Conservation (phyloP, 2,888 invertebrate genomes). For the Gymnocheta viridis region DNA sequence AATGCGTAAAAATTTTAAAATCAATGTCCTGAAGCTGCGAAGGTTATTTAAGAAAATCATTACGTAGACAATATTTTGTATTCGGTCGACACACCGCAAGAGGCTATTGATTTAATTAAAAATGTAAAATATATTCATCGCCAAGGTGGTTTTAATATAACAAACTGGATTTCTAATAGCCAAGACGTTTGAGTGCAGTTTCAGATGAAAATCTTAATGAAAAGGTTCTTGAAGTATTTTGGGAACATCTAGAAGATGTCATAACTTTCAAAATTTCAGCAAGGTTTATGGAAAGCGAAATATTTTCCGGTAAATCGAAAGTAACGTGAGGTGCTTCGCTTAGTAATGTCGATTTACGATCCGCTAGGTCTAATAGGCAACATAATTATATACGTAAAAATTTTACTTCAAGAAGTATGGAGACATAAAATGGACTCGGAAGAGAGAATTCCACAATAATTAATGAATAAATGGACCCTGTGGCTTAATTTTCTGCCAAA, state of each 20-base stretch:
- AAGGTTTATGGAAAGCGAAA: constrained; percentile 3
- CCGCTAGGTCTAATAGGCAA: constrained; percentile 36
- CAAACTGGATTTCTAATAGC: constrained; percentile 49
- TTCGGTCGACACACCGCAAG: constrained; percentile 36
- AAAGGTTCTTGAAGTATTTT: constrained; percentile 61
- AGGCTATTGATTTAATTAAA: constrained; percentile 27
- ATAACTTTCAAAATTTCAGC: constrained; percentile 55
- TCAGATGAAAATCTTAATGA: constrained; percentile 16
- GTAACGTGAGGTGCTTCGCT: constrained; percentile 27
- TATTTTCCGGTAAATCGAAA: background rate
- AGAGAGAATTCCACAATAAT: constrained; percentile 21
- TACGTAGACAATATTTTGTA: constrained; percentile 55
- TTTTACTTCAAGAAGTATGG: constrained; percentile 51
- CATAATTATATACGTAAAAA: constrained; percentile 39
- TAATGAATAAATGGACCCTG: constrained; percentile 32
- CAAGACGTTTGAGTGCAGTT: background rate
- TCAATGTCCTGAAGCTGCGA: background rate
- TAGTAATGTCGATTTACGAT: constrained; percentile 53
- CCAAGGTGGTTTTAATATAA: constrained; percentile 52
- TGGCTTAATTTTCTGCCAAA: background rate
- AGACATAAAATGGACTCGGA: constrained; percentile 25
- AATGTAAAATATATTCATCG: constrained; percentile 21
- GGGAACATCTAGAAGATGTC: constrained; percentile 49
- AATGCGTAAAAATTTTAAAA: constrained; percentile 22
- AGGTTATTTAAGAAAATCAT: constrained; percentile 42